These are phyloP conservation scores for Apteryx mantelli DNA, from an alignment of 2,113 vertebrate species.

Conservation along the genomic window DNA sequence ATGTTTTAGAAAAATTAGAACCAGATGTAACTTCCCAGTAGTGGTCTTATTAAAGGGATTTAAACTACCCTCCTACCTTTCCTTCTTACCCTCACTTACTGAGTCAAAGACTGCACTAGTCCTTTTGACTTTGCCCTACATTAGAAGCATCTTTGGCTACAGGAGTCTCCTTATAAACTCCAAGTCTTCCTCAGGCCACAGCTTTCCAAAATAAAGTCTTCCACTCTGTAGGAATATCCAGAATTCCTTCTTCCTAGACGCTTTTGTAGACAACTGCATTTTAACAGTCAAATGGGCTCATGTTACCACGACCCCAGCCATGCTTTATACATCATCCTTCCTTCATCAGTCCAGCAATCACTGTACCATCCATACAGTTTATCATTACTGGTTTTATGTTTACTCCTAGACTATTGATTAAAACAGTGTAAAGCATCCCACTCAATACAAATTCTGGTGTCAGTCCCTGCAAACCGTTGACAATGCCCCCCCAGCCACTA, in stretches of 20 bases:
- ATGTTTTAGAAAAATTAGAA: background rate
- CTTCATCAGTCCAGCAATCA: background rate
- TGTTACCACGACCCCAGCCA: background rate
- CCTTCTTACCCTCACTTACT: no score
- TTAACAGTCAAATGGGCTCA: background rate
- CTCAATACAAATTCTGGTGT: fast-evolving
- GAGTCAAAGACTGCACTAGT: background rate
- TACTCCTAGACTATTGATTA: background rate
- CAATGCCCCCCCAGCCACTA: background rate
- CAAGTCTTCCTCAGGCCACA: background rate
- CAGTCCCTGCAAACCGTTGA: background rate
- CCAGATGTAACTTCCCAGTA: background rate
- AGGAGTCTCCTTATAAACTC: background rate
- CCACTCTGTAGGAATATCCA: background rate
- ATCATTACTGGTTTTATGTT: background rate
- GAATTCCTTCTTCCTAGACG: background rate
- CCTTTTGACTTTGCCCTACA: background rate
- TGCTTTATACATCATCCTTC: background rate
- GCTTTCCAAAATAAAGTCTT: background rate
- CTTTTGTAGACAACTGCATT: background rate
- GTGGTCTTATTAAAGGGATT: background rate
- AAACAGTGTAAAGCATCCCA: background rate
- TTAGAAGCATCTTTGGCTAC: background rate
- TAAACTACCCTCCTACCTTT: background rate
- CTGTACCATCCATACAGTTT: background rate